Evolutionary conservation across 2,888 invertebrate genomes (phyloP).

Genomic region (Thyatira batis): DNA sequence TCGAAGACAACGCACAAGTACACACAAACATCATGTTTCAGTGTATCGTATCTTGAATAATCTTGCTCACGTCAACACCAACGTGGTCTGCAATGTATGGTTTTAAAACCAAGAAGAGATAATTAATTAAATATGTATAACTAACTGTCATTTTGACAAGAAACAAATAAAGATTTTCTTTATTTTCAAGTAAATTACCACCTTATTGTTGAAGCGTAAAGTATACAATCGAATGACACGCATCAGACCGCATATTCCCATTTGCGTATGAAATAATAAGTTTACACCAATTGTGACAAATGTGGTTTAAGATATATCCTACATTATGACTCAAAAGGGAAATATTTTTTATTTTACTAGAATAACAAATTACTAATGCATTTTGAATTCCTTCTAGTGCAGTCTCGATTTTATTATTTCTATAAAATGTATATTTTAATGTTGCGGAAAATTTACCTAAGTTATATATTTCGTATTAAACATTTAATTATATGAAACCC

Average conservation of each 20-base stretch:
- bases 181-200: background rate
- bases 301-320: background rate
- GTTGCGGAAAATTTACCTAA: too few relatives aligned
- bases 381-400: too few relatives aligned
- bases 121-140: too few relatives aligned
- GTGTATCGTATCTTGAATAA: background rate
- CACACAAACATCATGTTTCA: background rate
- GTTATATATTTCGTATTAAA: too few relatives aligned
- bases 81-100: background rate
- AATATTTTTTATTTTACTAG: too few relatives aligned
- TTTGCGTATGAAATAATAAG: background rate
- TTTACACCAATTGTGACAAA: background rate
- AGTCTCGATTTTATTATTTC: too few relatives aligned
- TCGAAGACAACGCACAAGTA: background rate
- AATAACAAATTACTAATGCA: too few relatives aligned
- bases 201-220: background rate
- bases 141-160: background rate
- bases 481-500: background rate
- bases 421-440: too few relatives aligned
- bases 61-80: background rate
- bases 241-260: background rate
- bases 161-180: background rate
- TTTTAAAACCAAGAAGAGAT: too few relatives aligned
- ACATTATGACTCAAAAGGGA: background rate
- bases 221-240: background rate